Evolutionary conservation across 2,797 vertebrate genomes (phyloP), one percentile per base, ranked within the genome.

Genomic region (Brachyalestes nurse): DNA sequence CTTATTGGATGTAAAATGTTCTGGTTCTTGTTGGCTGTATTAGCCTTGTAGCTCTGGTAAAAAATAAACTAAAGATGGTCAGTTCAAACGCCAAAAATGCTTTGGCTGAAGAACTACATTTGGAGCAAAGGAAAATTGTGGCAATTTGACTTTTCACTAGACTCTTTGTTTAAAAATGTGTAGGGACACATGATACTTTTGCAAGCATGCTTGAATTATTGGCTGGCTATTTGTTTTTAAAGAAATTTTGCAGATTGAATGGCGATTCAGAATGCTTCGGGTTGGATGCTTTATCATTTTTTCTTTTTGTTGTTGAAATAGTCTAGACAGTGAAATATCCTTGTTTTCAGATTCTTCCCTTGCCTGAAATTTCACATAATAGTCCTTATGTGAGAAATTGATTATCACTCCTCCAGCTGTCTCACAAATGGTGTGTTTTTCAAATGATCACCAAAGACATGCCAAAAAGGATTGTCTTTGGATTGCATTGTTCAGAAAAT

Each of bases 351-450:
- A 38, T 55, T 55, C 10, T 38, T 34, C 47, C 17, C 21, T 53
- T 47, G n/a, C 14, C 23, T 21, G 19, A 58, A 16, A 73, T 21
- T 38, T n/a, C 65, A 65, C 16, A 66, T 42, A 19, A 40, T 42
- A 25, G 66, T 10, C 66, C 10, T 40, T 58, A n/a, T 40, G 71
- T 21, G 53, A 73, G 53, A 73, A 73, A 58, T 42, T 45, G 34
- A 53, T 34, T 34, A 5, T n/a, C 34, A 13, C 71, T 42, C 12
- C 13, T 8, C 71, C 53, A 42, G 9, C 34, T 73, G 70, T 72
- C 25, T 72, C 70, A 55, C 49, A 55, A 57, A 38, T 28, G 69
- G 45, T 28, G 6, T 70, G 0, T 14, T 70, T 53, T 72, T 38
- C 16, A 55, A 72, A 8, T 34, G 10, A 34, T 53, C 71, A 58